These are phyloP conservation scores for Drosophila saltans DNA, from an alignment of 1,140 invertebrate species.

Conservation along the genomic window DNA sequence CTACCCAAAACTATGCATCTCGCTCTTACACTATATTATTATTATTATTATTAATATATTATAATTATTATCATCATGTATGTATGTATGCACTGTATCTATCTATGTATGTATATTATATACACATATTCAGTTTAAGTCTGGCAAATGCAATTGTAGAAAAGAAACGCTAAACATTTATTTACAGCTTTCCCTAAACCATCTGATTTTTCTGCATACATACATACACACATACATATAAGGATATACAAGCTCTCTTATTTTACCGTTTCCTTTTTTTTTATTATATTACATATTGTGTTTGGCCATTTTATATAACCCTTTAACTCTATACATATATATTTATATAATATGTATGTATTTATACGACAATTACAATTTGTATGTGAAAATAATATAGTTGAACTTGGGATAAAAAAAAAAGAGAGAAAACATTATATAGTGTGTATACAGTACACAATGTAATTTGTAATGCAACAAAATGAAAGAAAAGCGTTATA, in stretches of 20 bases:
- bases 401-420: slow-evolving; percentile 41
- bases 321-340: slow-evolving; percentile 8
- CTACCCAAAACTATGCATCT: slow-evolving; percentile 14
- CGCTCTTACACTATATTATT: slow-evolving; percentile 3
- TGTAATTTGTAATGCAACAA: slow-evolving; percentile 58
- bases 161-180: slow-evolving; percentile 17
- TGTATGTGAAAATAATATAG: slow-evolving; percentile 47
- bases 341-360: slow-evolving; percentile 30
- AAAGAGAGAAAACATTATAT: background rate
- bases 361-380: slow-evolving; percentile 34
- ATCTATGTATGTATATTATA: slow-evolving; percentile 1
- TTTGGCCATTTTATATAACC: slow-evolving; percentile 12
- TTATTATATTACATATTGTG: background rate
- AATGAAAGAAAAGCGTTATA: slow-evolving; percentile 53
- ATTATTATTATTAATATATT: slow-evolving; percentile 11
- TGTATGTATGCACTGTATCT: slow-evolving; percentile 29
- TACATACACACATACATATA: background rate
- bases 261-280: background rate
- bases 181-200: background rate
- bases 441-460: slow-evolving; percentile 33
- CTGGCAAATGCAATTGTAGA: background rate
- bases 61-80: slow-evolving; percentile 12
- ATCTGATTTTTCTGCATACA: slow-evolving; percentile 2
- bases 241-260: no score
- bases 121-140: background rate